Percentiles rank a stretch among this genome's conserved stretches.
Evolutionary conservation across 2,888 invertebrate species (phyloP).

Genomic region (Scrobipalpa costella): DNA sequence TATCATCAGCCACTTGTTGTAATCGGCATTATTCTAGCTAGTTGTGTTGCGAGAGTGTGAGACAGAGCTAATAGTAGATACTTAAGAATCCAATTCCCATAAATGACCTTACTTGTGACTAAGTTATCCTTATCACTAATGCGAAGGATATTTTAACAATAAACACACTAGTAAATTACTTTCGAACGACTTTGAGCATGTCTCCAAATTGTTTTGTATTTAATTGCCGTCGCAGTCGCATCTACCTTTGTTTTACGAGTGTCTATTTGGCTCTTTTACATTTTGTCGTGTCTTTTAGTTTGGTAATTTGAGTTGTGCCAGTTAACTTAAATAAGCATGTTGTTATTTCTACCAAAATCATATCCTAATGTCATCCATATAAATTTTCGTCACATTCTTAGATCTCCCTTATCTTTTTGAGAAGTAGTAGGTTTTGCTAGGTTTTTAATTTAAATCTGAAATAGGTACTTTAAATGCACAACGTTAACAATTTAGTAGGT

Average conservation of each 20-base stretch:
- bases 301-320: too few relatives aligned
- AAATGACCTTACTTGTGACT: conserved; percentile 19
- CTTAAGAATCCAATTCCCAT: conserved; percentile 8
- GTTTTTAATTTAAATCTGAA: too few relatives aligned
- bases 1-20: neutral
- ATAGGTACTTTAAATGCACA: too few relatives aligned
- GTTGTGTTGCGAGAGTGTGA: neutral
- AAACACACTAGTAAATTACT: conserved; percentile 28
- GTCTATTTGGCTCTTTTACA: neutral
- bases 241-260: conserved; percentile 12
- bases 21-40: neutral
- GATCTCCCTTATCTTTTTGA: too few relatives aligned
- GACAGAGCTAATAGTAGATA: neutral
- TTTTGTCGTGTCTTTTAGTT: neutral
- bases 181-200: conserved; percentile 21
- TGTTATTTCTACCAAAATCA: too few relatives aligned
- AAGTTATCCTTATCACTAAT: conserved; percentile 29
- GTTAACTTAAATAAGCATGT: too few relatives aligned
- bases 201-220: conserved; percentile 15
- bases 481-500: too few relatives aligned
- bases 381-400: too few relatives aligned
- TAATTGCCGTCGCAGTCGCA: conserved; percentile 1
- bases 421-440: too few relatives aligned
- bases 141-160: conserved; percentile 30
- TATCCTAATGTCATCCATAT: too few relatives aligned